Base-by-base conservation (phyloP, 2,888 invertebrate genomes). In the Deilephila porcellus region DNA sequence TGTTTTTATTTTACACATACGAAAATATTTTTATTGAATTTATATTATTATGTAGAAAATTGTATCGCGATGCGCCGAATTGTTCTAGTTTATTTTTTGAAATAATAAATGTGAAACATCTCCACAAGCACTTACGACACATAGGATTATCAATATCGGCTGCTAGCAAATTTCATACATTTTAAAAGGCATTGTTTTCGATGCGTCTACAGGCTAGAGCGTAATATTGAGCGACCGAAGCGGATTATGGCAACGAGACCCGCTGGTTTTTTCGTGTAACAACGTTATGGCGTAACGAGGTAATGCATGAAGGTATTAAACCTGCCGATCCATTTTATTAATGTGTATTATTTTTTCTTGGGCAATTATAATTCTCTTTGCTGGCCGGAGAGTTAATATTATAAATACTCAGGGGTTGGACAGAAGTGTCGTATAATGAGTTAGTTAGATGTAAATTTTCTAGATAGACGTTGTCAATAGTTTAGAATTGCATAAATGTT, bases 151-250 rank as follows among this genome's bases (percentile, higher is more conserved):
- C 45, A 52, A 67, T 52, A 25, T 52, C 20, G n/a, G 25, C 52
- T 52, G 45, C 45, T 45, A 4, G 25, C 11, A 52, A 67, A 52
- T 67, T 67, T 45, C 52, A 67, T 52, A 67, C 52, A 67, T 45
- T 67, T 64, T 25, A 25, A 67, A 67, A 67, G 20, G 45, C 25
- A 67, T 67, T 67, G 67, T 67, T 67, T 67, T 67, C 67, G 67
- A 67, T 67, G 45, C 17, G 52, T 52, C 67, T 67, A 67, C 25
- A 25, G 45, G 60, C 29, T 11, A 17, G 67, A 67, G 52, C 67
- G 52, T 67, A 67, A 67, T 67, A 67, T 67, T 52, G 67, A 45
- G 17, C 20, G 45, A 67, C 17, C 45, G 67, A 20, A 67, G 67
- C 67, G 67, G 67, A 67, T 67, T 67, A 67, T 20, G 67, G 67